Evolutionary conservation across 1,140 invertebrate species (phyloP).

Genomic region (Notospermus geniculatus): DNA sequence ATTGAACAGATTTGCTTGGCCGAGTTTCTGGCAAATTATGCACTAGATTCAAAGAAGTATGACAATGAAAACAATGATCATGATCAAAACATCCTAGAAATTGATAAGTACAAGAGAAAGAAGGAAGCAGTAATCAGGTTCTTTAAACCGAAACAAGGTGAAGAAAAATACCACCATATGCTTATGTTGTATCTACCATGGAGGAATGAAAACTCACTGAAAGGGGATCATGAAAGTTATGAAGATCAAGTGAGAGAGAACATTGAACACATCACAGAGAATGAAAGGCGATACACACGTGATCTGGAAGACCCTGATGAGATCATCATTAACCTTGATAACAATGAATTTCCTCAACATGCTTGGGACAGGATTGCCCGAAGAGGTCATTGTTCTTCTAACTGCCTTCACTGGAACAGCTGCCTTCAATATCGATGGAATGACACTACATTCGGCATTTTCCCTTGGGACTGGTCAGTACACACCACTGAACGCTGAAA

Average conservation of each 20-base stretch:
- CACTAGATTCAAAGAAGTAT: not conserved
- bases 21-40: not conserved
- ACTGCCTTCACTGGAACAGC: conserved; percentile 5
- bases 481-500: not conserved
- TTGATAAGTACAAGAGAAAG: conserved; percentile 6
- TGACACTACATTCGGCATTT: conserved; percentile 2
- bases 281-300: not conserved
- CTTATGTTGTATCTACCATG: conserved; percentile 3
- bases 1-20: not conserved
- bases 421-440: conserved; percentile 6
- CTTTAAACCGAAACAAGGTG: not conserved
- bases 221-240: not conserved
- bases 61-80: not conserved
- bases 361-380: conserved; percentile 5
- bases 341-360: not conserved
- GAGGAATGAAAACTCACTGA: not conserved
- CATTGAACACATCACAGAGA: not conserved
- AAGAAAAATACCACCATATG: not conserved
- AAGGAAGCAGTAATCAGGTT: not conserved
- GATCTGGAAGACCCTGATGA: not conserved
- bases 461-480: not conserved
- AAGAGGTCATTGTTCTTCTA: conserved; percentile 1
- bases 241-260: not conserved
- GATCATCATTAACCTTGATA: not conserved
- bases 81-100: not conserved